Percentiles rank a stretch among this genome's conserved stretches.
These are phyloP conservation scores for Myotis planiceps DNA, from an alignment of 2,797 vertebrate species.

Conservation along the genomic window DNA sequence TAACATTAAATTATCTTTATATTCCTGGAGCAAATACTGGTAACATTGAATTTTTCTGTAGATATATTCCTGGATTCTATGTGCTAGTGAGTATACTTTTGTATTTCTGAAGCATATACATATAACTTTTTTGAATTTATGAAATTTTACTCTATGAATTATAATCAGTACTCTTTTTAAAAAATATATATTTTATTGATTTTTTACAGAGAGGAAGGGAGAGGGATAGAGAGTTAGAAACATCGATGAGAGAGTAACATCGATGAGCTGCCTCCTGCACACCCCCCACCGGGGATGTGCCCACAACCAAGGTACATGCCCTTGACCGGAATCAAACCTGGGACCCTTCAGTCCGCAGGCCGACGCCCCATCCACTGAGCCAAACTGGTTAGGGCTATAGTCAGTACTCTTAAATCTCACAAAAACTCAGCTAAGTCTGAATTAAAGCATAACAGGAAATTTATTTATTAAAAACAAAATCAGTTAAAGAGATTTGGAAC, in stretches of 20 bases:
- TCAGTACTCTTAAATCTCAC: neutral
- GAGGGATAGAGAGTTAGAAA: no score
- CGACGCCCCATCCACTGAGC: no score
- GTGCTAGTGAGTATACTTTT: neutral
- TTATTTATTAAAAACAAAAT: constrained; percentile 1
- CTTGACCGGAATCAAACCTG: no score
- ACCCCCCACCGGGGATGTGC: no score
- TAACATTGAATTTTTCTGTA: neutral
- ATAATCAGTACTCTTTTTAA: neutral
- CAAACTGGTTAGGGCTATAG: neutral
- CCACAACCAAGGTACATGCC: no score
- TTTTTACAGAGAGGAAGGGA: no score
- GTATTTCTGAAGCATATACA: neutral
- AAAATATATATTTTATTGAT: no score
- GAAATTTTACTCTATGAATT: constrained; percentile 31
- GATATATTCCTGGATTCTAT: neutral
- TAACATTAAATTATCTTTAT: neutral
- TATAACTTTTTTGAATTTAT: neutral
- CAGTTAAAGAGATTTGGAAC: neutral
- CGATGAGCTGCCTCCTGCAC: no score
- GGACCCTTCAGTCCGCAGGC: no score
- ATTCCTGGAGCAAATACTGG: neutral
- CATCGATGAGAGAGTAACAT: no score
- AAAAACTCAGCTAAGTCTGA: neutral
- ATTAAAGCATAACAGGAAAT: constrained; percentile 31